phyloP scores from a whole-genome alignment of 2,113 vertebrate genomes.

The Psephotus haematonotus region DNA sequence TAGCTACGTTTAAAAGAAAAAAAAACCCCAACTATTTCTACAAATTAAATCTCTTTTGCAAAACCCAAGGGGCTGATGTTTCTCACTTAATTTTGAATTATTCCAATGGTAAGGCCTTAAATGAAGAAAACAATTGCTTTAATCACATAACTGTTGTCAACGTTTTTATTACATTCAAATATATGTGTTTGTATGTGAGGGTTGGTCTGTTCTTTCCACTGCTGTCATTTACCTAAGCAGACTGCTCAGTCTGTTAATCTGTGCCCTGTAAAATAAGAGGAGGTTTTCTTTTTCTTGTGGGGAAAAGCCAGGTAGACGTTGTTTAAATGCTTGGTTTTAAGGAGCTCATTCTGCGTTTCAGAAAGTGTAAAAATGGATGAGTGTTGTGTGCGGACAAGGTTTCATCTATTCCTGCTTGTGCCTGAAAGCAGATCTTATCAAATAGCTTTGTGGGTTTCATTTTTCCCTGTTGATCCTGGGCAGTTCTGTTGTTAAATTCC shows the following conservation, averaged over 20 bases:
- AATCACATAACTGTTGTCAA: constrained; percentile 41
- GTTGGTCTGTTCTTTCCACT: constrained; percentile 9
- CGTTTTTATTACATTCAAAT: background rate
- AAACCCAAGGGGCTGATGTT: constrained; percentile 51
- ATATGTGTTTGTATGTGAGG: constrained; percentile 36
- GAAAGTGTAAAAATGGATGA: background rate
- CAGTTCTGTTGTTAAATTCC: background rate
- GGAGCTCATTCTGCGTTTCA: background rate
- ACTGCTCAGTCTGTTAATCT: background rate
- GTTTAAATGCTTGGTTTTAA: background rate
- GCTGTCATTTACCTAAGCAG: constrained; percentile 27
- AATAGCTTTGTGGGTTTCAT: background rate
- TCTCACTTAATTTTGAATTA: constrained; percentile 45
- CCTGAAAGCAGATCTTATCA: background rate
- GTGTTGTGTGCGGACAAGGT: background rate
- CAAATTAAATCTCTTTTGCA: constrained; percentile 57
- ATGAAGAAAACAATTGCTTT: constrained; percentile 43
- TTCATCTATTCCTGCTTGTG: background rate
- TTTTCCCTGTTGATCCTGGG: background rate
- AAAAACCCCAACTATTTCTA: constrained; percentile 27
- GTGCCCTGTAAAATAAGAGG: background rate
- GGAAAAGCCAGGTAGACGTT: background rate
- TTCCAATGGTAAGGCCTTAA: constrained; percentile 40
- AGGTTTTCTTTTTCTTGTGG: background rate
- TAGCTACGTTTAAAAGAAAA: constrained; percentile 15